A percentile compares a stretch with the other conserved stretches of the same genome.
phyloP scores from a whole-genome alignment of 2,113 vertebrate species.

The Nerophis ophidion region DNA sequence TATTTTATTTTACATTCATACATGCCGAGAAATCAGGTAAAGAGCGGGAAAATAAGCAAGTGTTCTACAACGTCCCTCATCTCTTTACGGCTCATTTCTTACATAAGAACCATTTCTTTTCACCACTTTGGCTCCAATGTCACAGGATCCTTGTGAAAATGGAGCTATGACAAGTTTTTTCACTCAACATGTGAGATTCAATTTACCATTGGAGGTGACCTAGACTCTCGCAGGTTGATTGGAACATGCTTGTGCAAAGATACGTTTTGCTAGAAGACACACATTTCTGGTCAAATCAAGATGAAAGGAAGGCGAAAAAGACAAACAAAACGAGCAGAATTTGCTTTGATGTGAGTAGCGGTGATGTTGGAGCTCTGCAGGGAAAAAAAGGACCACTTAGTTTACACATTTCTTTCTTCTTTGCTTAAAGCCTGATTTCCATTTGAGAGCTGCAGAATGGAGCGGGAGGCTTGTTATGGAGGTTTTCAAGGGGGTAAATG shows the following conservation, averaged over 20 bases:
- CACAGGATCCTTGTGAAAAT: neutral
- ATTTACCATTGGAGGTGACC: neutral
- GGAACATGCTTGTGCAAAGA: neutral
- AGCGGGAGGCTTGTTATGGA: slow-evolving; percentile 4
- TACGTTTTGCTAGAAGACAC: neutral
- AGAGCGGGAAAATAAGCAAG: neutral
- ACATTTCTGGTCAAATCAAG: neutral
- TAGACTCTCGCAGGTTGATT: neutral
- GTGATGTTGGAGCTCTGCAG: slow-evolving; percentile 2
- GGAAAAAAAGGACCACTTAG: slow-evolving; percentile 21
- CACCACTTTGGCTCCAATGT: neutral
- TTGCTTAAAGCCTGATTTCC: slow-evolving; percentile 42
- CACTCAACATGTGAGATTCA: neutral
- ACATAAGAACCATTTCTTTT: neutral
- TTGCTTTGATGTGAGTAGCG: slow-evolving; percentile 1
- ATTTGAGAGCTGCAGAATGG: slow-evolving; percentile 29
- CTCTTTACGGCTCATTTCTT: neutral
- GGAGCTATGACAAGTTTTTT: neutral
- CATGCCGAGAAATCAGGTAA: neutral
- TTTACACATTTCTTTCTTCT: slow-evolving; percentile 19
- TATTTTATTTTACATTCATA: no score
- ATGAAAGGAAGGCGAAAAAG: no score
- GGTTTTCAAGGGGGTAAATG: slow-evolving; percentile 35
- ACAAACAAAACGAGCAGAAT: neutral
- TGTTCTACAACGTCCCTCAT: neutral